Conservation (phyloP, 1,140 invertebrate genomes). For the Lethrus apterus region DNA sequence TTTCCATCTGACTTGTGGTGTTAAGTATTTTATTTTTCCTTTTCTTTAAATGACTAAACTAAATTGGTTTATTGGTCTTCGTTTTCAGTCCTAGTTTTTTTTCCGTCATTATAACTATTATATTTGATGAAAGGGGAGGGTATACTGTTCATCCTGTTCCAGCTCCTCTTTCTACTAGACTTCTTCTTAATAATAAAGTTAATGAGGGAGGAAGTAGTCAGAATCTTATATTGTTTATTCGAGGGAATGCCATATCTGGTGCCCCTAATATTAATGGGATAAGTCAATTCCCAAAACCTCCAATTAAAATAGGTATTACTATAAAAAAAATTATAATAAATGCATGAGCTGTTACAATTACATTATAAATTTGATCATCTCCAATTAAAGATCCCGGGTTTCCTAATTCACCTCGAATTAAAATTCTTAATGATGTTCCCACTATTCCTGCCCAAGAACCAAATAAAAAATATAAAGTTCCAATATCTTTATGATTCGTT, state of each 20-base stretch:
- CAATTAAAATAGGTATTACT: slow-evolving; percentile 69
- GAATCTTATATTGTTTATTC: slow-evolving; percentile 74
- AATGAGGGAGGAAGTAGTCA: slow-evolving; percentile 59
- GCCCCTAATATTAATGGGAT: slow-evolving; percentile 62
- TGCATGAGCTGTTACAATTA: slow-evolving; percentile 63
- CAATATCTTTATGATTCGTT: slow-evolving; percentile 73
- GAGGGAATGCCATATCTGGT: slow-evolving; percentile 68
- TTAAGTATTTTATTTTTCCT: too few species aligned
- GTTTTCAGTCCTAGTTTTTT: too few species aligned
- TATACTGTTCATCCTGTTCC: slow-evolving; percentile 64
- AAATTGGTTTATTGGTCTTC: too few species aligned
- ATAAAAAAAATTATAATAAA: slow-evolving; percentile 77
- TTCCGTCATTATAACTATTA: too few species aligned
- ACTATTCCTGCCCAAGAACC: slow-evolving; percentile 58
- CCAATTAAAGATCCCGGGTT: slow-evolving; percentile 51
- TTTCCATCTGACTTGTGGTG: too few species aligned
- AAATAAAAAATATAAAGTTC: slow-evolving; percentile 66
- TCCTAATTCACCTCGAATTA: slow-evolving; percentile 62
- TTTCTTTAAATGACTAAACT: too few species aligned
- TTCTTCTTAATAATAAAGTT: slow-evolving; percentile 49
- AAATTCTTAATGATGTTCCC: slow-evolving; percentile 53
- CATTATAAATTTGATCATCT: slow-evolving; percentile 65
- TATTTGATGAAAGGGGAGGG: slow-evolving; percentile 52
- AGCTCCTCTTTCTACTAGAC: slow-evolving; percentile 51
- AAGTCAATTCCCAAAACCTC: slow-evolving; percentile 72